Percentiles rank a stretch among this genome's conserved stretches.
Conservation (phyloP, 2,113 vertebrate species). For the Axis porcinus region DNA sequence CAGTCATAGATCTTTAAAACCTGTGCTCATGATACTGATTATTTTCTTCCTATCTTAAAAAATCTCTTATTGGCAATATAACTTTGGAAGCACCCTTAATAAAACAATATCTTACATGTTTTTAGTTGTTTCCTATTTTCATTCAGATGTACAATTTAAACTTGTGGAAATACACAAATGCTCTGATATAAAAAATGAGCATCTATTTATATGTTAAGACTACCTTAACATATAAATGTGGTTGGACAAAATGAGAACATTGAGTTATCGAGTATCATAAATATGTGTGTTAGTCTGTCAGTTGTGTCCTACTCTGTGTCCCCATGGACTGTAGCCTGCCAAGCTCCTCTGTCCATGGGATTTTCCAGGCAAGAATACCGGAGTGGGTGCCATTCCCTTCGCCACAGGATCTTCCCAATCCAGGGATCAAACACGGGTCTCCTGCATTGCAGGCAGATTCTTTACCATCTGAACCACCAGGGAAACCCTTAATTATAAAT, state of each 20-base stretch:
- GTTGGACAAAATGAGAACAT: neutral
- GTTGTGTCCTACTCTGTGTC: neutral
- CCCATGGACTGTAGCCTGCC: neutral
- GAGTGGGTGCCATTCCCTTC: neutral
- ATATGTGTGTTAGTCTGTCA: neutral
- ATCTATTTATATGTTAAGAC: neutral
- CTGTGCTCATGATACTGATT: neutral
- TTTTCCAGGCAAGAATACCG: neutral
- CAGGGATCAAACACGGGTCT: neutral
- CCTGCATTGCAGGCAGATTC: neutral
- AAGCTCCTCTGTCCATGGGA: neutral
- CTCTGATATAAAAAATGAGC: neutral
- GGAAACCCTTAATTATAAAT: neutral
- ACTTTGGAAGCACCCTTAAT: neutral
- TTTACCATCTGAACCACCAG: neutral
- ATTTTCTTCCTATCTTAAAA: neutral
- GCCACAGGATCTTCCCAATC: neutral
- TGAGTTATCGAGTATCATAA: neutral
- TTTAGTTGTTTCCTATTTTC: neutral
- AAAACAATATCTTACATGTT: neutral
- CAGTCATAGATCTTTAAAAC: conserved; percentile 9
- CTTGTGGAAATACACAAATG: neutral
- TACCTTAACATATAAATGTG: neutral
- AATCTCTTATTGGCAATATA: neutral
- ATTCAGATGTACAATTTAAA: neutral